These are phyloP conservation scores for Phylloscopus collybita DNA, from an alignment of 2,797 vertebrate species.

Conservation along the genomic window DNA sequence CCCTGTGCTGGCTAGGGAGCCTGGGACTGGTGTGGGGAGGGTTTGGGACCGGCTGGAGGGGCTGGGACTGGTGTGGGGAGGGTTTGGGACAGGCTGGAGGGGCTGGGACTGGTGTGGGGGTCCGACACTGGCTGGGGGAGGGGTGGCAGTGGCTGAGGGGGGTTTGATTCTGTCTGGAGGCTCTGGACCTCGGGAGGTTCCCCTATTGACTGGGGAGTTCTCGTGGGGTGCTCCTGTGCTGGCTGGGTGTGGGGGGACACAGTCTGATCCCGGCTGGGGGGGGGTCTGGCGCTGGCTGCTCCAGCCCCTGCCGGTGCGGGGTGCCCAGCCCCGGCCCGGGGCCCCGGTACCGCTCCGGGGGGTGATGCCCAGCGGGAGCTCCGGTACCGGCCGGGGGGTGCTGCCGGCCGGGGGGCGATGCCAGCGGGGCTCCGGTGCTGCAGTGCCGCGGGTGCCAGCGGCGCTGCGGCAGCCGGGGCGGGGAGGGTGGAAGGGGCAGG, in stretches of 20 bases:
- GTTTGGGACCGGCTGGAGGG: neutral
- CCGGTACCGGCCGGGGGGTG: neutral
- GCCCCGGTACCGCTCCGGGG: neutral
- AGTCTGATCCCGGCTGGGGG: neutral
- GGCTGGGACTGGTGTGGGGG: neutral
- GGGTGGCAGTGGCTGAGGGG: neutral
- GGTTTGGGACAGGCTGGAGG: neutral
- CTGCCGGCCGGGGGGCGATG: neutral
- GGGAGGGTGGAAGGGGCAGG: neutral
- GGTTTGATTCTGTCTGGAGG: neutral
- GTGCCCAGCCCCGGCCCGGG: neutral
- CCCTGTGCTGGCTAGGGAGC: neutral
- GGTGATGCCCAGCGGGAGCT: neutral
- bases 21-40: neutral
- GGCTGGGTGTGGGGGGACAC: neutral
- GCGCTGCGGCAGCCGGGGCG: neutral
- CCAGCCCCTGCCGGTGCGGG: neutral
- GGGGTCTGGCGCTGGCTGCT: neutral
- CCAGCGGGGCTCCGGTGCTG: neutral
- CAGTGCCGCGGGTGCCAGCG: neutral
- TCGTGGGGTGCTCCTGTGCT: neutral
- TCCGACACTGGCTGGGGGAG: neutral
- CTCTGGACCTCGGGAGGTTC: neutral
- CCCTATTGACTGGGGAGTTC: neutral
- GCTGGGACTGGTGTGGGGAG: neutral